Percentiles rank a stretch among this genome's conserved stretches.
phyloP scores from a whole-genome alignment of 92 coral and sea anemone genomes.

The Galaxea fascicularis region DNA sequence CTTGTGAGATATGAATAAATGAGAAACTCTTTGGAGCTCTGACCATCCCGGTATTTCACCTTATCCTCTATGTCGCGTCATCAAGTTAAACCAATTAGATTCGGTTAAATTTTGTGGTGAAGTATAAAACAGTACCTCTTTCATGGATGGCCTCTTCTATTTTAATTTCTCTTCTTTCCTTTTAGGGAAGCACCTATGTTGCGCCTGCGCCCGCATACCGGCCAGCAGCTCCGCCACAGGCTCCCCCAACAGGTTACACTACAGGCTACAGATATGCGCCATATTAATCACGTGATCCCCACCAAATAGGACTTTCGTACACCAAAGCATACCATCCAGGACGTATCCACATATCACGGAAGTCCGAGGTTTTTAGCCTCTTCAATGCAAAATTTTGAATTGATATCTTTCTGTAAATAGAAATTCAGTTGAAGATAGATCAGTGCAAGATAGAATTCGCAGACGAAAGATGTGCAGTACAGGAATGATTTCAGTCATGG shows the following conservation, averaged over 20 bases:
- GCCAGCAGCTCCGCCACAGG: slow-evolving; percentile 79
- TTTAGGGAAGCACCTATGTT: slow-evolving; percentile 75
- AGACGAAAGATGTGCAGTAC: neutral
- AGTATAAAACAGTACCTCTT: too few relatives aligned
- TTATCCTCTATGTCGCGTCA: too few relatives aligned
- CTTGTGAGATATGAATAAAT: too few relatives aligned
- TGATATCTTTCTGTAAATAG: slow-evolving; percentile 29
- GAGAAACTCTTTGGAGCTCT: too few relatives aligned
- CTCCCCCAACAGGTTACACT: slow-evolving; percentile 80
- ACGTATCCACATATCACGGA: slow-evolving; percentile 6
- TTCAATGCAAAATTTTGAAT: neutral
- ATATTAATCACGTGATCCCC: slow-evolving; percentile 46
- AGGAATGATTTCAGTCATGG: neutral
- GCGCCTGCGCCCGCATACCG: slow-evolving; percentile 80
- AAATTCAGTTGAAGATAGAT: neutral
- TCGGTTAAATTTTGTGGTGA: too few relatives aligned
- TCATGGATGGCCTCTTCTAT: too few relatives aligned
- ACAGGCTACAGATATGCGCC: slow-evolving; percentile 93
- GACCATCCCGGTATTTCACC: too few relatives aligned
- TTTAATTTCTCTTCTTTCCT: neutral
- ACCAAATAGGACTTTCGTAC: neutral
- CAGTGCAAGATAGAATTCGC: neutral
- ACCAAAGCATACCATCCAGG: slow-evolving; percentile 28
- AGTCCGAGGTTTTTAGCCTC: neutral
- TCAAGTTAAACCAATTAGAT: too few relatives aligned